Conservation (phyloP, 92 coral and sea anemone species). For the Scolanthus callimorphus region DNA sequence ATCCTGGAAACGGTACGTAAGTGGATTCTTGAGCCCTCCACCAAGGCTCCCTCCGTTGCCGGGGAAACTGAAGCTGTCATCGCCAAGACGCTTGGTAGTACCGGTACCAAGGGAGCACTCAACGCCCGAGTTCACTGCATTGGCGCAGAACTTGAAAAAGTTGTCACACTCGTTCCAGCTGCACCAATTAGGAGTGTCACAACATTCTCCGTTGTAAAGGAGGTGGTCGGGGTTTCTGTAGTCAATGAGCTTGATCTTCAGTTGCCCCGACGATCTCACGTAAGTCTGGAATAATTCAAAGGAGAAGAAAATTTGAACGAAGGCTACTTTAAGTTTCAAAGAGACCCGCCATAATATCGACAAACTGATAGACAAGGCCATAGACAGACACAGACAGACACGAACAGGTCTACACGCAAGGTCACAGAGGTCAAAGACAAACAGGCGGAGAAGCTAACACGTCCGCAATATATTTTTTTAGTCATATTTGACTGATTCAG, state of each 20-base stretch:
- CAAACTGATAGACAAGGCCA: no score
- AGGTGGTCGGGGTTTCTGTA: slow-evolving; percentile 43
- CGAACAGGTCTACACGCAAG: no score
- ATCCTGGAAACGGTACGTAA: slow-evolving; percentile 56
- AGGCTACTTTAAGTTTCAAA: no score
- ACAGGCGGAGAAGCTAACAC: no score
- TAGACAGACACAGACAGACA: no score
- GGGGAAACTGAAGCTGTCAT: slow-evolving; percentile 63
- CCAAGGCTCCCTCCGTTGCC: slow-evolving; percentile 63
- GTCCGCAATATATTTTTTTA: no score
- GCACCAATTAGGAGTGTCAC: slow-evolving; percentile 60
- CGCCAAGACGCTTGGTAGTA: slow-evolving; percentile 60
- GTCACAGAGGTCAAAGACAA: no score
- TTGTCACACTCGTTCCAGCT: slow-evolving; percentile 60
- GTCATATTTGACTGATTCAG: no score
- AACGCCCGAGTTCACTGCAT: slow-evolving; percentile 43
- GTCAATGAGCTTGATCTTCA: slow-evolving; percentile 51
- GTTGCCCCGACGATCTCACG: slow-evolving; percentile 44
- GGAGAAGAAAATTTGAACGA: not conserved
- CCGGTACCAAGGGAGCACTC: slow-evolving; percentile 64
- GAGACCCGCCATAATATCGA: no score
- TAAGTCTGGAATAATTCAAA: not conserved
- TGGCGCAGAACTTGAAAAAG: slow-evolving; percentile 78
- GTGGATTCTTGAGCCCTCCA: slow-evolving; percentile 56
- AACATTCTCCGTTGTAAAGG: slow-evolving; percentile 77